Percentiles rank a stretch among this genome's conserved stretches.
Conservation (phyloP, 64 coral and sea anemone genomes). For the Platygyra sinensis region DNA sequence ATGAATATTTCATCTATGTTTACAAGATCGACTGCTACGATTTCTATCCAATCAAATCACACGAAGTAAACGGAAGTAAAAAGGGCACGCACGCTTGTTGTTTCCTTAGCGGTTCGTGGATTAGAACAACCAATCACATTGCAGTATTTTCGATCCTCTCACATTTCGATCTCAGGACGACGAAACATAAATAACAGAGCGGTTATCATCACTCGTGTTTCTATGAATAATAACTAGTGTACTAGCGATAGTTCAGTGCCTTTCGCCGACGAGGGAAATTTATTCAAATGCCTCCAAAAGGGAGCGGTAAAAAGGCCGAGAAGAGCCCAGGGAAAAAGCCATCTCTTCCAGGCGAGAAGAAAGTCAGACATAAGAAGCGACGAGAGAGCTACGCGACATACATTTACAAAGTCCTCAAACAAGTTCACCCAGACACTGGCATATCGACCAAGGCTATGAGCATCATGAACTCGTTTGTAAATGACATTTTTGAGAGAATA, state of each 20-base stretch:
- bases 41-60: background rate
- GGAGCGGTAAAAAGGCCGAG: background rate
- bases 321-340: conserved; percentile 9
- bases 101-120: background rate
- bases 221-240: background rate
- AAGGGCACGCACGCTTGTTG: background rate
- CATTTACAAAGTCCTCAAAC: conserved; percentile 68
- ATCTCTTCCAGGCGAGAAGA: conserved; percentile 47
- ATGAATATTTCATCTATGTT: background rate
- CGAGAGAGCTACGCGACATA: conserved; percentile 60
- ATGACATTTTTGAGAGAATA: conserved; percentile 68
- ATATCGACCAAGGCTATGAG: conserved; percentile 69
- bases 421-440: conserved; percentile 68
- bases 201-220: no score
- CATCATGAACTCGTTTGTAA: conserved; percentile 74
- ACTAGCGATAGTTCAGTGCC: no score
- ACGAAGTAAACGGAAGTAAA: background rate
- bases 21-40: background rate
- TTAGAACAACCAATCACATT: conserved; percentile 13
- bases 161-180: background rate
- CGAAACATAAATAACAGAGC: background rate
- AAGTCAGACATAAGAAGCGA: conserved; percentile 16
- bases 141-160: background rate
- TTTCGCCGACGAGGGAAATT: background rate
- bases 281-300: conserved; percentile 43